Conservation (phyloP, 2,797 vertebrate genomes). For the Enteromius radiatus region DNA sequence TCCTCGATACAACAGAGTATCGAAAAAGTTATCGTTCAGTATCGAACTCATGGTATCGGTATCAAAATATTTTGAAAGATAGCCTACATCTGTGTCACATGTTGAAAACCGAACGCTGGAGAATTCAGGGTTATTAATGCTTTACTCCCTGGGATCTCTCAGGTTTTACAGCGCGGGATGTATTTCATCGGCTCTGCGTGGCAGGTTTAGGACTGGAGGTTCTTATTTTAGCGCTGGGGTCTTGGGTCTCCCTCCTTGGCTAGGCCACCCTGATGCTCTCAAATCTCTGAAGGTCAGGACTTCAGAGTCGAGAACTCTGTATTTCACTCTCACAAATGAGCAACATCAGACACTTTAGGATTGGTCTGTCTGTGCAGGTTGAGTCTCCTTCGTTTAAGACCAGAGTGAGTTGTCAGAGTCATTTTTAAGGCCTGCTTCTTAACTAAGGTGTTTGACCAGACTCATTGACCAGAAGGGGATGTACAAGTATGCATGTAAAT, state of each 20-base stretch:
- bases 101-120: not conserved
- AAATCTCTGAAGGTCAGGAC: slow-evolving; percentile 32
- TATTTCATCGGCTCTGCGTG: slow-evolving; percentile 39
- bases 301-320: not conserved
- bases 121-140: slow-evolving; percentile 50
- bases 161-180: slow-evolving; percentile 46
- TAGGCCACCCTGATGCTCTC: not conserved
- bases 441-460: not conserved
- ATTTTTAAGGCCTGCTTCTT: slow-evolving; percentile 2
- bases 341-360: not conserved
- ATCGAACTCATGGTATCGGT: too few relatives aligned
- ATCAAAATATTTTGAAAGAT: too few relatives aligned
- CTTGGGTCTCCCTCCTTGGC: slow-evolving; percentile 43
- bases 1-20: too few relatives aligned
- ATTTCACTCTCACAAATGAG: slow-evolving; percentile 11
- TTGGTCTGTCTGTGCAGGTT: slow-evolving; percentile 1
- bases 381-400: not conserved
- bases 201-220: slow-evolving; percentile 37
- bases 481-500: not conserved
- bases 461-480: slow-evolving; percentile 8
- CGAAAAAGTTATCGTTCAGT: too few relatives aligned
- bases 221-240: slow-evolving; percentile 40
- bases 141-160: slow-evolving; percentile 48
- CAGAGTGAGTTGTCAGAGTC: not conserved
- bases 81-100: not conserved